phyloP scores from a whole-genome alignment of 1,140 invertebrate genomes.

The Drosophila erecta region DNA sequence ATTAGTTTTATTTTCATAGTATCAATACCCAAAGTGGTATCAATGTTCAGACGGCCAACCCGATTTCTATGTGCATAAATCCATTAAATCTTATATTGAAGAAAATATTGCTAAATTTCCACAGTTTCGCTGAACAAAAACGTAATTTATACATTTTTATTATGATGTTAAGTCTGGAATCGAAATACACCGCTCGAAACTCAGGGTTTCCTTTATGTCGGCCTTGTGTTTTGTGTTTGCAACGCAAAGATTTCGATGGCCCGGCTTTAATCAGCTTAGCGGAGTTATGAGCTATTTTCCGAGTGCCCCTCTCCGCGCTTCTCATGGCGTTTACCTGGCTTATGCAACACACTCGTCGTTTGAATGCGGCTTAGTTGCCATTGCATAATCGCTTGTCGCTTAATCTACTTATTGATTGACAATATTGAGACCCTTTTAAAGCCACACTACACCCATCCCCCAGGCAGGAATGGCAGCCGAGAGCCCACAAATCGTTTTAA shows the following conservation, averaged over 20 bases:
- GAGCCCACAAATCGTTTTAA: slow-evolving; percentile 62
- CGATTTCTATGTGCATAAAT: neutral
- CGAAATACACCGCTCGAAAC: neutral
- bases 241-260: neutral
- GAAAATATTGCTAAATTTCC: slow-evolving; percentile 2
- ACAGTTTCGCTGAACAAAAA: neutral
- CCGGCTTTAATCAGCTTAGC: slow-evolving; percentile 36
- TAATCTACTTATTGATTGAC: slow-evolving; percentile 43
- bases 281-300: slow-evolving; percentile 14
- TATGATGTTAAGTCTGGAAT: slow-evolving; percentile 15
- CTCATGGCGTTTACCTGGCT: slow-evolving; percentile 11
- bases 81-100: neutral
- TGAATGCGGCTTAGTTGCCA: slow-evolving; percentile 12
- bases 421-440: slow-evolving; percentile 35
- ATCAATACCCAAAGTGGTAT: neutral
- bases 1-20: neutral
- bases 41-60: too few species aligned
- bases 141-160: slow-evolving; percentile 19
- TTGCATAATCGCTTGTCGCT: slow-evolving; percentile 40
- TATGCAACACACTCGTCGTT: slow-evolving; percentile 30
- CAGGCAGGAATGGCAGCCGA: too few species aligned
- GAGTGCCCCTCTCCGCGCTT: slow-evolving; percentile 1
- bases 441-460: slow-evolving; percentile 10
- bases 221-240: too few species aligned
- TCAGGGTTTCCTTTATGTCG: neutral